These are phyloP conservation scores for Tillus elongatus DNA, from an alignment of 2,888 invertebrate species.

Conservation along the genomic window DNA sequence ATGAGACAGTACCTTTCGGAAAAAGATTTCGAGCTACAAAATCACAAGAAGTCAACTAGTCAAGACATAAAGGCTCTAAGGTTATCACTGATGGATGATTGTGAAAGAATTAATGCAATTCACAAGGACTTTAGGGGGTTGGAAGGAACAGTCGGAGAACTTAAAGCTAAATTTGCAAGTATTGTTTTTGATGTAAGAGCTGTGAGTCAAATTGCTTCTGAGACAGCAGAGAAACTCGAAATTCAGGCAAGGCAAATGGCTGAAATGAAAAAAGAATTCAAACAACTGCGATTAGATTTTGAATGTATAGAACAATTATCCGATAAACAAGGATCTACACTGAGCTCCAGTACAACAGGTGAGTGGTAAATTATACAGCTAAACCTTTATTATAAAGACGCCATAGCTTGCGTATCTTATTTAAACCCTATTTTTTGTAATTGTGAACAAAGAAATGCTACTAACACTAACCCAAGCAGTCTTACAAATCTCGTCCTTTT, in stretches of 20 bases:
- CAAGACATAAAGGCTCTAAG: slow-evolving; percentile 19
- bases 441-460: no score
- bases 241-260: slow-evolving; percentile 41
- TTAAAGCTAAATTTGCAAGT: slow-evolving; percentile 42
- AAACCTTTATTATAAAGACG: background rate
- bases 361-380: background rate
- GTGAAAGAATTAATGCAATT: no score
- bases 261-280: slow-evolving; percentile 37
- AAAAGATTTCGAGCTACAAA: no score
- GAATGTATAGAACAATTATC: slow-evolving; percentile 41
- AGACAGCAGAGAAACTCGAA: slow-evolving; percentile 46
- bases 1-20: no score
- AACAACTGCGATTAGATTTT: slow-evolving; percentile 43
- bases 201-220: slow-evolving; percentile 44
- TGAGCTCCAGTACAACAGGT: background rate
- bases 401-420: background rate
- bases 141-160: slow-evolving; percentile 34
- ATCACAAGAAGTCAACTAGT: slow-evolving; percentile 26
- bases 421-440: no score
- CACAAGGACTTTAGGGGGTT: slow-evolving; percentile 26
- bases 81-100: no score
- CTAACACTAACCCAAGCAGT: no score
- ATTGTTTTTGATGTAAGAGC: slow-evolving; percentile 45
- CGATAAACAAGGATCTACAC: no score
- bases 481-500: no score